Base-by-base conservation (phyloP, 53 echinoderm and acorn worm genomes). In the Zoroaster sp. region DNA sequence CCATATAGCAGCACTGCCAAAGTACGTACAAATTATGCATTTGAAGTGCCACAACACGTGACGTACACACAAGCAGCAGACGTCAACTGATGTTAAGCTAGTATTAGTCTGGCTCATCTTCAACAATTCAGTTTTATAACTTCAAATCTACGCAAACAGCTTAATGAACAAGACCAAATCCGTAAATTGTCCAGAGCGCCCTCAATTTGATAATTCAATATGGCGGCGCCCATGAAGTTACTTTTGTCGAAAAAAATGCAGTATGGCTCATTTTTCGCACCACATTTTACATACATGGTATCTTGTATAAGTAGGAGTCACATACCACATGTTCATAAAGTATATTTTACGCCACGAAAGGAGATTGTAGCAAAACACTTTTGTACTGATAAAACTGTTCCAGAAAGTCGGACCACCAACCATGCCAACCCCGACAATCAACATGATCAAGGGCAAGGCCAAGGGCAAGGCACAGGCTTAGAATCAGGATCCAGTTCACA, bases 201-300 rank as follows among this genome's bases (percentile, higher is more conserved):
- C 86, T 86, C 72, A 73, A 78, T 78, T 59, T n/a, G 59, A 2
- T 21, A 81, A 40, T n/a, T 20, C 76, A 90, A 90, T 38, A 90
- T 90, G 90, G 90, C 90, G 67, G 90, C 90, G 90, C 83, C 85
- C 90, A 51, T 42, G 69, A 33, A 75, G 66, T 12, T 73, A 71
- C 23, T 52, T 49, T 18, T 45, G 18, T 15, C 35, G 15, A 86
- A 72, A 72, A 72, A 30, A 21, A 6, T 70, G 21, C 17, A 31
- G 8, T 46, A 47, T 68, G 35, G 68, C 11, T 41, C 41, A 13
- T 67, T 40, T 23, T 30, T 81, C 30, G 81, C 41, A 41, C 41
- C 65, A 21, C 25, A 6, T 13, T 21, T 40, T 14, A 33, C 39
- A 39, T 78, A 15, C 20, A 59, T 12, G n/a, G 36, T 23, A n/a